phyloP scores from a whole-genome alignment of 2,888 invertebrate genomes.

The Anaspis maculata region DNA sequence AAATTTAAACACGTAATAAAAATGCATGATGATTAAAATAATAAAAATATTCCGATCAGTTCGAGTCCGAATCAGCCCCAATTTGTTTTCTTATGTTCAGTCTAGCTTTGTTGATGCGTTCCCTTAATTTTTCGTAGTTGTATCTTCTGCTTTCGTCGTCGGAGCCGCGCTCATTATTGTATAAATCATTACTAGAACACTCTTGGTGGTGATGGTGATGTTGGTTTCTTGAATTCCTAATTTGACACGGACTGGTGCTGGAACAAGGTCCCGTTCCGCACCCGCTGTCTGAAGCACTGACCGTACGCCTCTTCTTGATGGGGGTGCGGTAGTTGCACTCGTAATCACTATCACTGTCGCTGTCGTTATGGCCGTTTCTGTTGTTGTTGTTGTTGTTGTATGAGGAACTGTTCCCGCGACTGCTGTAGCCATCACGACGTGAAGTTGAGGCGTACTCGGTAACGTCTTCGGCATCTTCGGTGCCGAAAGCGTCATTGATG shows the following conservation, averaged over 20 bases:
- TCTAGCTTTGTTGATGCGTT: conserved; percentile 53
- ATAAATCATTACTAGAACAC: conserved; percentile 25
- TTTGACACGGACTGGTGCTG: conserved; percentile 22
- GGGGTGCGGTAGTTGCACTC: conserved; percentile 32
- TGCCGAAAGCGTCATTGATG: too few species aligned
- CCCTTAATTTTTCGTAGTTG: conserved; percentile 47
- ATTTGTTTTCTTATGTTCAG: conserved; percentile 57
- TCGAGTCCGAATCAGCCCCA: conserved; percentile 49
- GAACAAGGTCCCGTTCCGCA: conserved; percentile 35
- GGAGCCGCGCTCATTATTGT: conserved; percentile 26
- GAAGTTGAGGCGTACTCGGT: conserved; percentile 1
- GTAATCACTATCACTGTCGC: conserved; percentile 33
- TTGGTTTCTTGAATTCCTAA: conserved; percentile 20
- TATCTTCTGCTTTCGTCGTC: conserved; percentile 46
- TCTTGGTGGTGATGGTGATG: conserved; percentile 21
- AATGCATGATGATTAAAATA: too few species aligned
- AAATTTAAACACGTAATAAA: too few species aligned
- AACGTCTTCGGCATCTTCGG: background rate
- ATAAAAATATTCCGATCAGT: too few species aligned
- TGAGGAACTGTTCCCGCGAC: conserved; percentile 4
- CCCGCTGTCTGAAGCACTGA: conserved; percentile 35
- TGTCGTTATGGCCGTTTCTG: too few species aligned
- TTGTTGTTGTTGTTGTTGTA: too few species aligned
- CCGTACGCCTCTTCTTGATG: conserved; percentile 29
- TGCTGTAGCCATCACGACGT: conserved; percentile 4